phyloP scores from a whole-genome alignment of 2,888 invertebrate genomes.

The Maniola hyperantus region DNA sequence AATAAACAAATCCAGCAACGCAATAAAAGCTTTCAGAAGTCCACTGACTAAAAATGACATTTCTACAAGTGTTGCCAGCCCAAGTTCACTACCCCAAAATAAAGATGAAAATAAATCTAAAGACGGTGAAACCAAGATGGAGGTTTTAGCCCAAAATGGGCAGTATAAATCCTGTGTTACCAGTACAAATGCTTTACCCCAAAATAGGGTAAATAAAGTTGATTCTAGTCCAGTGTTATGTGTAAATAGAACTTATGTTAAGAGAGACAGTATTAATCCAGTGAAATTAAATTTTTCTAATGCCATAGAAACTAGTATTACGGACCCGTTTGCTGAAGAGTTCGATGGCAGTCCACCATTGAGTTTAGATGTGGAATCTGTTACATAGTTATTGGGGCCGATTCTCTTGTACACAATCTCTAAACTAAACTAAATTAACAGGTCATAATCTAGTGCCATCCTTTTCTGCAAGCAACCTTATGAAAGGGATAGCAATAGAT shows the following conservation, averaged over 20 bases:
- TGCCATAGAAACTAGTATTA: conserved; percentile 44
- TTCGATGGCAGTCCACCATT: conserved; percentile 73
- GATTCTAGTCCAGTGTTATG: conserved; percentile 56
- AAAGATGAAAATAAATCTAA: not conserved
- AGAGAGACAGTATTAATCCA: conserved; percentile 55
- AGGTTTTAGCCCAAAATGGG: conserved; percentile 9
- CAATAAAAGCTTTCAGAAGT: conserved; percentile 66
- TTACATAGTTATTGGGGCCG: not conserved
- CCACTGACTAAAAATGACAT: conserved; percentile 50
- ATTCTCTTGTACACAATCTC: no score
- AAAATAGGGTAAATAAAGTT: not conserved
- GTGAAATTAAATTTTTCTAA: conserved; percentile 58
- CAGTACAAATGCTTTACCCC: conserved; percentile 3
- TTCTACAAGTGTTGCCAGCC: conserved; percentile 48
- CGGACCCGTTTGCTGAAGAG: conserved; percentile 68
- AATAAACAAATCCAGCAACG: conserved; percentile 61
- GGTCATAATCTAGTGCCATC: no score
- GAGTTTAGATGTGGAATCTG: conserved; percentile 56
- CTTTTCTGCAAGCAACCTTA: no score
- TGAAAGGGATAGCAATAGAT: no score
- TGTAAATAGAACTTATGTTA: conserved; percentile 55
- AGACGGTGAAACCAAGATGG: not conserved
- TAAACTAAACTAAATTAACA: no score
- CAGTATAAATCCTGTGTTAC: not conserved
- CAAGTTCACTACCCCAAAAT: conserved; percentile 24